phyloP scores from a whole-genome alignment of 2,797 vertebrate species.

The Petrocephalus schoutedeni region DNA sequence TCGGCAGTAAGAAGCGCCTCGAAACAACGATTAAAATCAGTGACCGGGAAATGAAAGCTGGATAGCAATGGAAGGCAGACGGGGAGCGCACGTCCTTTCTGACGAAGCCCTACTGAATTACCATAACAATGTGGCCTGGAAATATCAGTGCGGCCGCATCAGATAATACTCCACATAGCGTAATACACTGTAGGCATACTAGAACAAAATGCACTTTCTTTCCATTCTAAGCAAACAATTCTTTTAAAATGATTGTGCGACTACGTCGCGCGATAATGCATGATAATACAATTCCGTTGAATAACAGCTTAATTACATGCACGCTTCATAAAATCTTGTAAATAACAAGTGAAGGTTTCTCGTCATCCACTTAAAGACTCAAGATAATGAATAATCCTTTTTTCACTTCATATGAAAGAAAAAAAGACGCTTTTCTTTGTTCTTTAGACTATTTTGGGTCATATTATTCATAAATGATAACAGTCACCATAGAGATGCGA shows the following conservation, averaged over 20 bases:
- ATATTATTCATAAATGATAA: neutral
- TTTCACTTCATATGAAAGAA: neutral
- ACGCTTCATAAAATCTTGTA: neutral
- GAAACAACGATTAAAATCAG: neutral
- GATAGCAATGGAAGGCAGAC: neutral
- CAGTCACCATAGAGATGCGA: neutral
- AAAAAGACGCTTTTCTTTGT: neutral
- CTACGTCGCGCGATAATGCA: neutral
- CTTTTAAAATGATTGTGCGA: neutral
- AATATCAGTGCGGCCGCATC: neutral
- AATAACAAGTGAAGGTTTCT: neutral
- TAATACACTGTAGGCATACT: neutral
- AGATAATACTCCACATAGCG: neutral
- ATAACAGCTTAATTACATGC: neutral
- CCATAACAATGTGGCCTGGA: neutral
- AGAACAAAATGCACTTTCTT: neutral
- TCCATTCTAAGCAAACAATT: neutral
- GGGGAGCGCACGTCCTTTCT: neutral
- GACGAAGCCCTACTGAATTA: neutral
- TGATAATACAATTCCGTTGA: neutral
- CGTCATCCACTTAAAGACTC: neutral
- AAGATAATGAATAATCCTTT: neutral
- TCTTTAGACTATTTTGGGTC: neutral
- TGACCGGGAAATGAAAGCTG: neutral
- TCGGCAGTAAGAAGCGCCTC: neutral